Evolutionary conservation across 2,888 invertebrate genomes (phyloP), one percentile per base, ranked within the genome.

Genomic region (Pedicia rivosa): DNA sequence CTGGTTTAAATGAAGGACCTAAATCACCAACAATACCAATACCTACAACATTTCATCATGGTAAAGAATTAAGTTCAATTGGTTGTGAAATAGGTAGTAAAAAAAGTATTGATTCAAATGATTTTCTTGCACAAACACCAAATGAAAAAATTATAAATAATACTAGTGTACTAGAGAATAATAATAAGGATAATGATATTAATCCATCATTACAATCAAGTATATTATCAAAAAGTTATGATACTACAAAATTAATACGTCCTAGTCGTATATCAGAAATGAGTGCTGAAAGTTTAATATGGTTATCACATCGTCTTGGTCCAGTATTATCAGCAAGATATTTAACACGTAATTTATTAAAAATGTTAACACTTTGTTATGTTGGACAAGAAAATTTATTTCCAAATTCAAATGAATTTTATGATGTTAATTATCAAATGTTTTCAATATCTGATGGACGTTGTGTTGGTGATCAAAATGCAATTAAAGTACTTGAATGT

Each of bases 281-380:
- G 75, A 82, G 84, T 51, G 74, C 78, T 0, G 88, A 87, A 51
- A 87, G 86, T 50, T 63, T 90, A 2, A 75, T 88, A 42, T 95
- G 95, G 94, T 54, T 97, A 40, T 79, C 91, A 0, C 87, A 92
- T 62, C 73, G 92, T 43, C 63, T 97, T 13, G 97, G 97, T 0
- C 95, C 97, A 0, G 87, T 95, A 32, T 66, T 97, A 16, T 90
- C 91, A 0, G 88, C 94, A 27, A 76, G 86, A 46, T 81, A 87
- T 63, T 67, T 97, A 19, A 84, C 92, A 0, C 71, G 87, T 41
- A 94, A 94, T 65, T 66, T 98, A 44, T 65, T 97, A 9, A 76
- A 92, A 51, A 92, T 97, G 86, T 63, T 97, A 36, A 86, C 91
- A 0, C 62, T 95, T 3, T 97, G 95, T 59, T 97, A 92, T 55